Evolutionary conservation across 2,797 vertebrate genomes (phyloP), one percentile per base, ranked within the genome.

Genomic region (Sebastes oblongus): DNA sequence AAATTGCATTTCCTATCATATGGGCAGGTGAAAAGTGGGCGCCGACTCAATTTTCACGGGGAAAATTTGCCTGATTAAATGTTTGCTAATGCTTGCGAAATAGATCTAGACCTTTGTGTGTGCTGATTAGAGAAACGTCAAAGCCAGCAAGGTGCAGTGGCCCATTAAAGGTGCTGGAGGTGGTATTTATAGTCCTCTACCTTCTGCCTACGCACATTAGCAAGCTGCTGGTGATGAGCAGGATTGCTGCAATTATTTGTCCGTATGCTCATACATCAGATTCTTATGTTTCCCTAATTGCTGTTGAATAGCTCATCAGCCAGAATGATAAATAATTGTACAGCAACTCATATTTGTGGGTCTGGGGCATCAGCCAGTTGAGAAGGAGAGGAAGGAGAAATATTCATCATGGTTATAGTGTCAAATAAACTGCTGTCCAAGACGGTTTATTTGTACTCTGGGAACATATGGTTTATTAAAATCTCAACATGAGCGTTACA

Each of bases 141-240:
- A 81, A 82, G 79, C 52, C 72, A 75, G 62, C 66, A 86, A 88
- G 84, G 81, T 81, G 80, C 88, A 69, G 52, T 60, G 54, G 80
- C 70, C 86, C 75, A 84, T 87, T 91, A 91, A 78, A 82, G 72
- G 85, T 75, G 71, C 24, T 30, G 16, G 66, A 68, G 68, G 75
- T 67, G 75, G 56, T 87, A 92, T 93, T 94, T 90, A 91, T 89
- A 91, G 83, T 75, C 60, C 27, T 78, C 78, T 72, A 79, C 80
- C 72, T 75, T 87, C 86, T 55, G 78, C 82, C 74, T 87, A 77
- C 42, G 20, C 81, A 81, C 82, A 87, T 89, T 85, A 82, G 66
- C 84, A 86, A 81, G 62, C 77, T 81, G 78, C n/a, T 55, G 75
- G 59, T 81, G 84, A 89, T 88, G 82, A 91, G 75, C 64, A 78